A percentile compares a stretch with the other conserved stretches of the same genome.
phyloP scores from a whole-genome alignment of 2,113 vertebrate species.

The Notiomystis cincta region DNA sequence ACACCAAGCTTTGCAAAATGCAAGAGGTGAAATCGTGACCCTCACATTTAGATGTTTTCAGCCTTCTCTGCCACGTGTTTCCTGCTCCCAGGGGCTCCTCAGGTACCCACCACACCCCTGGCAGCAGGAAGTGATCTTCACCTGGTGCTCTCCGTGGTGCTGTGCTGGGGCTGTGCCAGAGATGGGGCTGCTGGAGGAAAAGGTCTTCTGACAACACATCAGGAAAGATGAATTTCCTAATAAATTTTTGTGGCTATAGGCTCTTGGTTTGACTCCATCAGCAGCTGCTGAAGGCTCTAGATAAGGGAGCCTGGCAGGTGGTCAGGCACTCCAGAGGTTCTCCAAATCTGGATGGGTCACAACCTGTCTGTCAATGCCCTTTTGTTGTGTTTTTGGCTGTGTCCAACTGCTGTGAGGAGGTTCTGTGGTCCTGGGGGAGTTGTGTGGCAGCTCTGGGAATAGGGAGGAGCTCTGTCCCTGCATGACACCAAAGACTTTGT shows the following conservation, averaged over 20 bases:
- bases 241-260: neutral
- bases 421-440: accelerated
- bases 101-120: accelerated
- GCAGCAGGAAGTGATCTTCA: neutral
- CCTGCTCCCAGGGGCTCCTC: neutral
- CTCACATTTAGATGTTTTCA: accelerated
- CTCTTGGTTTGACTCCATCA: neutral
- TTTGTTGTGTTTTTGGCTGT: neutral
- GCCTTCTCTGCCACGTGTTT: accelerated
- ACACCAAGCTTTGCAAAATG: neutral
- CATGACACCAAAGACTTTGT: neutral
- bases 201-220: neutral
- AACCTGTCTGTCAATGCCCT: accelerated
- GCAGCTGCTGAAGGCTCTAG: accelerated
- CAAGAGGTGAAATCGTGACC: neutral
- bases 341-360: neutral
- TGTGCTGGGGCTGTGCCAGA: neutral
- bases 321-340: neutral
- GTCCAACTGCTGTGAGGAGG: accelerated
- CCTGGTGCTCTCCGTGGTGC: neutral
- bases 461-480: neutral
- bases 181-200: neutral
- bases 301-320: accelerated
- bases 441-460: neutral
- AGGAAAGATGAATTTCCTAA: neutral